Percentiles rank a stretch among this genome's conserved stretches.
Conservation (phyloP, 2,797 vertebrate species). For the Sebastes nivosus region DNA sequence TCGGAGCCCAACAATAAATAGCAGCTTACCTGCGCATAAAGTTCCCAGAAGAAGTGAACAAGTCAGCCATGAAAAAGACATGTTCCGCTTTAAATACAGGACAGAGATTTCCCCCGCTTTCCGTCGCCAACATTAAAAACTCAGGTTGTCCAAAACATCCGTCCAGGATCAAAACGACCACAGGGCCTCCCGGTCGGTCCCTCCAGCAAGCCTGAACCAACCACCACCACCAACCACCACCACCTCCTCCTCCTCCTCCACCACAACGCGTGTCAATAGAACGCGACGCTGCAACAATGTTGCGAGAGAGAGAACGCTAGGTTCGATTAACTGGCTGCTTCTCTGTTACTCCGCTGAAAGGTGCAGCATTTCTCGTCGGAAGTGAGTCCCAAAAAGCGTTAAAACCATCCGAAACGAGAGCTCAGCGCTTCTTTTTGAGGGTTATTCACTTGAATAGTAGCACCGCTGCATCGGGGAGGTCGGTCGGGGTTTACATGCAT, state of each 20-base stretch:
- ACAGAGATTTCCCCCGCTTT: slow-evolving; percentile 65
- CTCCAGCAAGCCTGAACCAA: slow-evolving; percentile 52
- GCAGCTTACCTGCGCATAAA: slow-evolving; percentile 91
- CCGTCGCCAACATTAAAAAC: slow-evolving; percentile 81
- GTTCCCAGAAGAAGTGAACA: slow-evolving; percentile 96
- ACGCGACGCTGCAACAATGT: slow-evolving; percentile 77
- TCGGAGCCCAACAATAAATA: slow-evolving; percentile 20
- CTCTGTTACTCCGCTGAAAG: slow-evolving; percentile 35
- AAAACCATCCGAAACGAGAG: slow-evolving; percentile 10
- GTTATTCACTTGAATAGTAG: slow-evolving; percentile 61
- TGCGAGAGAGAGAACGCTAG: slow-evolving; percentile 46
- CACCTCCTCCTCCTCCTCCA: neutral
- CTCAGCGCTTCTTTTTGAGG: slow-evolving; percentile 29
- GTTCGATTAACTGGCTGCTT: slow-evolving; percentile 49
- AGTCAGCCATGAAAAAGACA: slow-evolving; percentile 94
- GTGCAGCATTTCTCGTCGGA: slow-evolving; percentile 46
- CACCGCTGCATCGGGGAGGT: slow-evolving; percentile 77
- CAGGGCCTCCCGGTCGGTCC: slow-evolving; percentile 70
- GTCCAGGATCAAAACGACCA: slow-evolving; percentile 66
- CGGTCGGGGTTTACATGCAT: slow-evolving; percentile 78
- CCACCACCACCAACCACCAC: slow-evolving; percentile 6
- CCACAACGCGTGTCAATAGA: slow-evolving; percentile 72
- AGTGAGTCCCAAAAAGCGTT: slow-evolving; percentile 21
- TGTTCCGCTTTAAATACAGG: slow-evolving; percentile 85
- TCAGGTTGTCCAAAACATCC: slow-evolving; percentile 66